Conservation (phyloP, 92 coral and sea anemone species). For the Epizoanthus scotinus region DNA sequence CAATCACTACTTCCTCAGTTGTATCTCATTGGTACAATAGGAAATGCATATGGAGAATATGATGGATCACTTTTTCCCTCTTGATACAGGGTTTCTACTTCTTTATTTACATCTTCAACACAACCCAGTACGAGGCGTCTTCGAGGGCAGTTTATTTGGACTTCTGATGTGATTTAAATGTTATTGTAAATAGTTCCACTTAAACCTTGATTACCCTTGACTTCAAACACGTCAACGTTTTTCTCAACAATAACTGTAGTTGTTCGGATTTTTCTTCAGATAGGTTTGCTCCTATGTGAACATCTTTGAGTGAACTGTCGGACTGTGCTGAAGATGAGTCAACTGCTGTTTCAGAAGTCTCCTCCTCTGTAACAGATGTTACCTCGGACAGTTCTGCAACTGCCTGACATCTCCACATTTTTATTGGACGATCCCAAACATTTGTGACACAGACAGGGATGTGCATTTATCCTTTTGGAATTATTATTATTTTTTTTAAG, state of each 20-base stretch:
- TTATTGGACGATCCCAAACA: conserved; percentile 51
- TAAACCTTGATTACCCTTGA: conserved; percentile 41
- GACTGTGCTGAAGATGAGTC: neutral
- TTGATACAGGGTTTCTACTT: conserved; percentile 20
- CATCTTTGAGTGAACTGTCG: conserved; percentile 33
- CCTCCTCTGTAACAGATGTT: neutral
- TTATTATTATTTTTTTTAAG: too few relatives aligned
- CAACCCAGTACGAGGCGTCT: conserved; percentile 44
- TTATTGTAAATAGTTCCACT: conserved; percentile 38
- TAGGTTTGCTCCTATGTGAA: conserved; percentile 26
- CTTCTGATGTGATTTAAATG: conserved; percentile 11
- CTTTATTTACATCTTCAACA: conserved; percentile 47
- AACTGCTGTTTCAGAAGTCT: conserved; percentile 19
- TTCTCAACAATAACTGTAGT: conserved; percentile 19
- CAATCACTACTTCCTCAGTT: too few relatives aligned
- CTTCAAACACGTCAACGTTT: conserved; percentile 48
- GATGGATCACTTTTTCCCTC: conserved; percentile 44
- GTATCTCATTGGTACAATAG: conserved; percentile 33
- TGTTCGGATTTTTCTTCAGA: conserved; percentile 30
- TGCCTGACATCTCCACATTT: conserved; percentile 50
- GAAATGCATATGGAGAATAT: conserved; percentile 45
- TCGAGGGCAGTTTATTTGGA: conserved; percentile 44
- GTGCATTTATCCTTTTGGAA: conserved; percentile 25
- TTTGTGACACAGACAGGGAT: conserved; percentile 50
- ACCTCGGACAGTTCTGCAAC: conserved; percentile 38